Evolutionary conservation across 1,140 invertebrate species (phyloP).

Genomic region (Microplitis demolitor): DNA sequence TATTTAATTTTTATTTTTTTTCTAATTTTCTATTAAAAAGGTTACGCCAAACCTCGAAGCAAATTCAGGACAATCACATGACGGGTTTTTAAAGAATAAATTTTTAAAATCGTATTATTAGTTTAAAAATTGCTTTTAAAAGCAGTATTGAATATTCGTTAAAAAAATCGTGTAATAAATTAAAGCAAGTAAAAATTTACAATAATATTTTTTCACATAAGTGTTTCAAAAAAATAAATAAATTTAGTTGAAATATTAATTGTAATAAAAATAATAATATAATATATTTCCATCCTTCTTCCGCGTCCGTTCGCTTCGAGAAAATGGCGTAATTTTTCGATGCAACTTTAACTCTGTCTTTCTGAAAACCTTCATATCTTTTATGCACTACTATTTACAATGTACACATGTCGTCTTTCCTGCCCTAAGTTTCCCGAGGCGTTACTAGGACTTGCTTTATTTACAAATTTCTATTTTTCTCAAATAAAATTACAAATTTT

Average conservation of each 20-base stretch:
- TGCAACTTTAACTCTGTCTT: slow-evolving; percentile 39
- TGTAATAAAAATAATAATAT: not conserved
- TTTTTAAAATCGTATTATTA: not conserved
- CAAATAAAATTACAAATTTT: not conserved
- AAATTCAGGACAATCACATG: slow-evolving; percentile 18
- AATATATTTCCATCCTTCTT: slow-evolving; percentile 5
- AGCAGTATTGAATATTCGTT: not conserved
- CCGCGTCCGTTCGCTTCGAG: slow-evolving; percentile 20
- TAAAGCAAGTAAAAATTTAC: not conserved
- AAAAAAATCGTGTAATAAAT: not conserved
- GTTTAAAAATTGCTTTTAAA: not conserved
- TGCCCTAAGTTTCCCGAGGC: slow-evolving; percentile 50
- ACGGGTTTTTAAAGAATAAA: not conserved
- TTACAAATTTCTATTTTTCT: slow-evolving; percentile 7
- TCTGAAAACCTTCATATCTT: slow-evolving; percentile 32
- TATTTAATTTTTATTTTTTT: slow-evolving; percentile 35
- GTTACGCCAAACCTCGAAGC: slow-evolving; percentile 27
- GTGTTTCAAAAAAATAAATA: no score
- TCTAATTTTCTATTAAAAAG: slow-evolving; percentile 42
- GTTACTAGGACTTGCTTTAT: slow-evolving; percentile 27
- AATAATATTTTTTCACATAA: no score
- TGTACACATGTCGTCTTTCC: slow-evolving; percentile 56
- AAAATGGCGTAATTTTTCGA: slow-evolving; percentile 28
- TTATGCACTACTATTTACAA: slow-evolving; percentile 60
- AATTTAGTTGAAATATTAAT: not conserved